Evolutionary conservation across 1,140 invertebrate species (phyloP).

Genomic region (Drosophila baimaii): DNA sequence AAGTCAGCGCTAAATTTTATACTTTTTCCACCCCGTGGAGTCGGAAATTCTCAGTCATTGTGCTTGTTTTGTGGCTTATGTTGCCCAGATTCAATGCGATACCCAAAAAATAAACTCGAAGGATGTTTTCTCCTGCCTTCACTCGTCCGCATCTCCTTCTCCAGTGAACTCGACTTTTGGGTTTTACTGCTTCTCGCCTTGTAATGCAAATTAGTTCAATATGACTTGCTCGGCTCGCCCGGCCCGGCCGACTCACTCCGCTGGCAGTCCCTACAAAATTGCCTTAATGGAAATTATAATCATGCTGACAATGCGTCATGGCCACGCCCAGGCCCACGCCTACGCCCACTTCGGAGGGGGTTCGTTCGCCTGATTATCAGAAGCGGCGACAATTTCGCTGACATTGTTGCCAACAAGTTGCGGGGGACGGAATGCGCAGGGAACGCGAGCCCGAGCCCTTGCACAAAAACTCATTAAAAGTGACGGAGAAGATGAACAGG

Average conservation of each 20-base stretch:
- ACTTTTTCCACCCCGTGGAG: not conserved
- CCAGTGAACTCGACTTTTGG: conserved; percentile 26
- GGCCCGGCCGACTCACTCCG: conserved; percentile 17
- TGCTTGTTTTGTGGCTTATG: conserved; percentile 34
- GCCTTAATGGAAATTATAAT: conserved; percentile 73
- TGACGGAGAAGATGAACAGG: conserved; percentile 39
- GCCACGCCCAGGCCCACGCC: conserved; percentile 24
- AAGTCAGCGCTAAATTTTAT: not conserved
- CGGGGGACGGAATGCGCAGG: conserved; percentile 1
- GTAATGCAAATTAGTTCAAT: conserved; percentile 68
- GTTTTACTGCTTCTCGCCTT: conserved; percentile 31
- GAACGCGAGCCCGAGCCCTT: conserved; percentile 29
- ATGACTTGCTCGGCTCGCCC: conserved; percentile 52
- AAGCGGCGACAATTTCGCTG: conserved; percentile 57
- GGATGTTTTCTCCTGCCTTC: not conserved
- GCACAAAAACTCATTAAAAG: conserved; percentile 72
- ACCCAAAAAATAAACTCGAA: conserved; percentile 9
- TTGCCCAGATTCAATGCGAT: conserved; percentile 26
- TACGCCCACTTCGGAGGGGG: conserved; percentile 4
- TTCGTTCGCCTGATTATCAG: conserved; percentile 59
- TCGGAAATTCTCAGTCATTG: not conserved
- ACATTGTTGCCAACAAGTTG: conserved; percentile 67
- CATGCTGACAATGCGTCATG: conserved; percentile 57
- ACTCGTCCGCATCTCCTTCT: conserved; percentile 1
- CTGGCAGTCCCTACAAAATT: conserved; percentile 49